Evolutionary conservation across 35 echinoderm and acorn worm species (phyloP).

Genomic region (Ophiothrix spiculata): DNA sequence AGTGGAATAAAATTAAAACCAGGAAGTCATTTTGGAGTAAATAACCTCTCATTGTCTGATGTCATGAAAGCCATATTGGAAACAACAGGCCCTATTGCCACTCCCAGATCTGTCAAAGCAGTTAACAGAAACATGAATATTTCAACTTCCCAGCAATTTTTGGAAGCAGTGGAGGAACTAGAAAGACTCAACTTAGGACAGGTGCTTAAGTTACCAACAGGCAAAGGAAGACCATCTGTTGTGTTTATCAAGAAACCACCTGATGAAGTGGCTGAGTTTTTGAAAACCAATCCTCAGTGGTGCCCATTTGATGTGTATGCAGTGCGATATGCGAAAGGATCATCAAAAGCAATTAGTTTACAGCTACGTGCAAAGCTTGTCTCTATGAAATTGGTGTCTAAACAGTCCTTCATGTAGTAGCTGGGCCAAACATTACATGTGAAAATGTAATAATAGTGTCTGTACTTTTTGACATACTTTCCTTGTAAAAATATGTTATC

Average conservation of each 20-base stretch:
- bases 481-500: too few relatives aligned
- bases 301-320: not conserved
- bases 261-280: not conserved
- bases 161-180: not conserved
- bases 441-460: too few relatives aligned
- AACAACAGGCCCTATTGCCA: not conserved
- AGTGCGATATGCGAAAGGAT: not conserved
- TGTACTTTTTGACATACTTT: too few relatives aligned
- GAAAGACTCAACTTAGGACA: not conserved
- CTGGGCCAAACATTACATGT: too few relatives aligned
- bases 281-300: not conserved
- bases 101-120: not conserved
- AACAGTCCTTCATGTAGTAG: not conserved
- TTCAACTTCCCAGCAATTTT: not conserved
- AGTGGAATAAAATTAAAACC: too few relatives aligned
- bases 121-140: not conserved
- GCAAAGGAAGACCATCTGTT: not conserved
- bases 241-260: not conserved
- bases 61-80: not conserved
- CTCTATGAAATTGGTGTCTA: not conserved
- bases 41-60: not conserved
- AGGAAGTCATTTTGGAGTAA: too few relatives aligned
- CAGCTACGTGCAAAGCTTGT: not conserved
- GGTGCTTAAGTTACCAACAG: not conserved
- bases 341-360: not conserved